These are phyloP conservation scores for Oreotragus oreotragus DNA, from an alignment of 2,113 vertebrate species.

Conservation along the genomic window DNA sequence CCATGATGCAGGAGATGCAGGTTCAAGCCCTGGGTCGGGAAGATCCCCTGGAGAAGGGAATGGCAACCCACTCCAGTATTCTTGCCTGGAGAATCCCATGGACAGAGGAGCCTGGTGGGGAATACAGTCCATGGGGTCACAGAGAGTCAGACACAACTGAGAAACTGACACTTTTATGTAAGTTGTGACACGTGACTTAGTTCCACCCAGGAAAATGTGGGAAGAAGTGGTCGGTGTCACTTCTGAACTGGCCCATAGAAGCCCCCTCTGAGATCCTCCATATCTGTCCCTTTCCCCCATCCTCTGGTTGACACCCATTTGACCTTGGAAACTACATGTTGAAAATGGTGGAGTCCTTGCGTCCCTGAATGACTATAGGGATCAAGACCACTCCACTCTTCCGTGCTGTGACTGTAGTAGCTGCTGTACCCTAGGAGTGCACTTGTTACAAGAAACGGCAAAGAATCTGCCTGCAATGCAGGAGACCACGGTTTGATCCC, in stretches of 20 bases:
- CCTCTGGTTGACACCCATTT: background rate
- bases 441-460: rapidly evolving
- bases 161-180: background rate
- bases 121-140: background rate
- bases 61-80: background rate
- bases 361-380: background rate
- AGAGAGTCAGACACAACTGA: background rate
- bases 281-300: background rate
- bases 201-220: background rate
- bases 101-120: background rate
- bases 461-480: background rate
- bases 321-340: background rate
- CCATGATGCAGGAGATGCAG: background rate
- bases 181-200: background rate
- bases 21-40: background rate
- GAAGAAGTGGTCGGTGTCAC: background rate
- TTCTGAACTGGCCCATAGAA: rapidly evolving
- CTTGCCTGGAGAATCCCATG: background rate
- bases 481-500: background rate
- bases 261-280: background rate
- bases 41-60: background rate
- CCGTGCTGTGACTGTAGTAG: rapidly evolving
- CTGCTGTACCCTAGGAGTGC: rapidly evolving
- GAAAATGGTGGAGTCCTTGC: background rate
- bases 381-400: background rate